Conservation (phyloP, 2,888 invertebrate genomes). For the Zygaena filipendulae region DNA sequence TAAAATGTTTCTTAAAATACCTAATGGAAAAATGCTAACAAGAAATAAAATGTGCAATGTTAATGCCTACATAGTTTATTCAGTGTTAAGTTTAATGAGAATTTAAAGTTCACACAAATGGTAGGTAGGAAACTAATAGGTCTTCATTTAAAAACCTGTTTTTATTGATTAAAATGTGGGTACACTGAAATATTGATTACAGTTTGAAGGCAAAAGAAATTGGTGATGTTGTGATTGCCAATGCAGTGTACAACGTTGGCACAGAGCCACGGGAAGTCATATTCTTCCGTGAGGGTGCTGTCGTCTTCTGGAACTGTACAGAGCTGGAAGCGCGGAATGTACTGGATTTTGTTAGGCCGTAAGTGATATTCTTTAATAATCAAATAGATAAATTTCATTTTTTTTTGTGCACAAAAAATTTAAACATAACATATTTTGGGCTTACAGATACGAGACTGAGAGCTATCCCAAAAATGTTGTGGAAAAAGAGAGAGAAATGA, state of each 20-base stretch:
- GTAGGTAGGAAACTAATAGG: no score
- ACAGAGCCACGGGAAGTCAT: slow-evolving; percentile 85
- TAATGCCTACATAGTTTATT: no score
- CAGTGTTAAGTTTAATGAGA: no score
- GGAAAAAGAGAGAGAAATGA: slow-evolving; percentile 82
- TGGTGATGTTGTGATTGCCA: slow-evolving; percentile 83
- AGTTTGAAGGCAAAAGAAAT: slow-evolving; percentile 62
- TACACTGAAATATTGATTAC: no score
- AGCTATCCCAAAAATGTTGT: slow-evolving; percentile 77
- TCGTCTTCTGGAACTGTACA: slow-evolving; percentile 91
- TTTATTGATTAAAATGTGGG: no score
- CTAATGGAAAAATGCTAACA: no score
- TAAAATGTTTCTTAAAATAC: no score
- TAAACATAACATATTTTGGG: slow-evolving; percentile 5
- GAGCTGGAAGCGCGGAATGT: slow-evolving; percentile 84
- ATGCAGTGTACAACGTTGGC: slow-evolving; percentile 85
- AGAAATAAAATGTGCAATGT: no score
- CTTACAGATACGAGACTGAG: slow-evolving; percentile 60
- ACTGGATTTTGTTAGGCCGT: slow-evolving; percentile 75
- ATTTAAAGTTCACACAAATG: no score
- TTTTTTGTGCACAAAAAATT: no score
- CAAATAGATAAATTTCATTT: neutral
- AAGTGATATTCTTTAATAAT: slow-evolving; percentile 13
- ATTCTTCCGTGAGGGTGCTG: slow-evolving; percentile 90
- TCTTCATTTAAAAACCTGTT: no score